These are phyloP conservation scores for Paradisaea rubra DNA, from an alignment of 2,113 vertebrate species.

Conservation along the genomic window DNA sequence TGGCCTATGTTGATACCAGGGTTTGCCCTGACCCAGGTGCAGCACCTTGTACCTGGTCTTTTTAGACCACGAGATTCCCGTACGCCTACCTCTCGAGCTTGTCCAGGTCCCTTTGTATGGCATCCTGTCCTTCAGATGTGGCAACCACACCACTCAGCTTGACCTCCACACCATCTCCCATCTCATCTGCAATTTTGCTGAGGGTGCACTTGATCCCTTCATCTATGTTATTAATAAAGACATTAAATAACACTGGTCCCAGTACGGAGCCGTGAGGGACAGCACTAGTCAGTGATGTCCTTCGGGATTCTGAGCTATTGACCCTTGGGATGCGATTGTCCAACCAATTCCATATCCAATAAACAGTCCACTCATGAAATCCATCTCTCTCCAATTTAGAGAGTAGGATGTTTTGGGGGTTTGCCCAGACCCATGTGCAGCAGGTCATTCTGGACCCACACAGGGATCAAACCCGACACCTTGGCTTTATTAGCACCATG, in stretches of 20 bases:
- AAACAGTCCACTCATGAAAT: neutral
- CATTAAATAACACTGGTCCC: neutral
- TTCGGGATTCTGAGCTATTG: neutral
- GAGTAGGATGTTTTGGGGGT: neutral
- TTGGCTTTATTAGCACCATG: neutral
- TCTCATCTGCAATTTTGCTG: neutral
- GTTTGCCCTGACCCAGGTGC: neutral
- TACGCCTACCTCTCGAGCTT: rapidly evolving
- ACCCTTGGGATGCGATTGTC: rapidly evolving
- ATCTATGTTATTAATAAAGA: neutral
- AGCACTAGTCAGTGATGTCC: neutral
- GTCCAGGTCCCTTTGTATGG: neutral
- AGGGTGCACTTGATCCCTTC: neutral
- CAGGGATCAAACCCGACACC: neutral
- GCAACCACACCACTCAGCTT: neutral
- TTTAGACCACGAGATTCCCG: neutral
- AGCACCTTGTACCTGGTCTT: neutral
- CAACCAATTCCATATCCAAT: neutral
- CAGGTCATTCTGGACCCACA: neutral
- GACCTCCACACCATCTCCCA: neutral
- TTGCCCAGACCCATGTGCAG: neutral
- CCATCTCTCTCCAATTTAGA: neutral
- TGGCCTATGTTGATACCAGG: neutral
- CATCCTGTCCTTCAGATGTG: neutral
- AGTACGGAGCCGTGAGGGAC: neutral